Evolutionary conservation across 1,140 invertebrate genomes (phyloP).

Genomic region (honey bee (Apis mellifera)): DNA sequence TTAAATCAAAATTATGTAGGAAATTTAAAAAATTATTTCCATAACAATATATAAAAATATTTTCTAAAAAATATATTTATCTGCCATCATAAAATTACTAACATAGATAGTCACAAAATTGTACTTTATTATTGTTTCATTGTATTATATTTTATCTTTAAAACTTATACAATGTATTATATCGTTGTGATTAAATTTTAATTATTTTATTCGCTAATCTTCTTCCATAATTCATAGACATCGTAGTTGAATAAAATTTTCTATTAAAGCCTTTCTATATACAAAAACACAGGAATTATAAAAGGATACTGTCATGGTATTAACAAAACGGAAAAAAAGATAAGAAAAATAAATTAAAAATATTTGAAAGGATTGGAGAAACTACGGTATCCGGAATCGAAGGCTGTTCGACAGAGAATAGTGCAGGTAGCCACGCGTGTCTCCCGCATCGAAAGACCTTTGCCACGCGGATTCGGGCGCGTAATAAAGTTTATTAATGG

Average conservation of each 20-base stretch:
- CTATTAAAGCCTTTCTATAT: not conserved
- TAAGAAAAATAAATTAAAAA: not conserved
- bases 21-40: not conserved
- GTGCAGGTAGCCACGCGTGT: slow-evolving; percentile 21
- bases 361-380: not conserved
- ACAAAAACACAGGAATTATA: not conserved
- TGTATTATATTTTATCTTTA: not conserved
- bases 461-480: slow-evolving; percentile 33
- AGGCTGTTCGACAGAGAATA: not conserved
- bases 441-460: slow-evolving; percentile 11
- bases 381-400: not conserved
- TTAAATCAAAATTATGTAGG: not conserved
- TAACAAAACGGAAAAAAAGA: not conserved
- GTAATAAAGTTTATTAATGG: slow-evolving; percentile 69
- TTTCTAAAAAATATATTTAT: not conserved
- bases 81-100: not conserved
- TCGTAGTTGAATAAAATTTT: not conserved
- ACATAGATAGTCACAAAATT: not conserved
- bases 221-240: not conserved
- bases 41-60: not conserved
- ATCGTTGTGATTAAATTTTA: not conserved
- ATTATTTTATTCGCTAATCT: not conserved
- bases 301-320: not conserved
- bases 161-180: not conserved
- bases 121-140: not conserved